These are phyloP conservation scores for Mystacides longicornis DNA, from an alignment of 2,888 invertebrate genomes.

Conservation along the genomic window DNA sequence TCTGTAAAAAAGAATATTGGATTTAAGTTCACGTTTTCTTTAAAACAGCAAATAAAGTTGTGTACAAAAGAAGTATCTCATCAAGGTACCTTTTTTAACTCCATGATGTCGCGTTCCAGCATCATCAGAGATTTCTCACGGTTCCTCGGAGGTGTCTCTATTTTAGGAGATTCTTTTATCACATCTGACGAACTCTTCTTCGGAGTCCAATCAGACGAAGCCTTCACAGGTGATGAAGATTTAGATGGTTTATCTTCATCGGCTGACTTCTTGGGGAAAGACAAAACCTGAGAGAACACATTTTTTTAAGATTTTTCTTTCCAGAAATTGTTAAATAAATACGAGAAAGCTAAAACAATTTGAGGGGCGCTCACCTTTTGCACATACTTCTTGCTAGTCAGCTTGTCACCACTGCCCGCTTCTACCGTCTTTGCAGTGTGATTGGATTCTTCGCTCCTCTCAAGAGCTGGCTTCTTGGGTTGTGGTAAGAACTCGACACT, in stretches of 20 bases:
- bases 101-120: conserved; percentile 52
- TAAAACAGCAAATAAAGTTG: too few species aligned
- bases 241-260: background rate
- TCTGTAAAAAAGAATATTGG: too few species aligned
- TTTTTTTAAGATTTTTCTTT: background rate
- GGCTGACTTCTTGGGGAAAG: background rate
- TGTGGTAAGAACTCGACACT: too few species aligned
- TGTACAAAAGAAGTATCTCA: too few species aligned
- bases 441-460: too few species aligned
- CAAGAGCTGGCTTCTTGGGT: too few species aligned
- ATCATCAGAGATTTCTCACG: conserved; percentile 45
- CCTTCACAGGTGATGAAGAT: background rate
- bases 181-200: background rate
- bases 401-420: too few species aligned
- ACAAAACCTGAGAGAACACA: background rate
- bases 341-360: too few species aligned
- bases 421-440: background rate
- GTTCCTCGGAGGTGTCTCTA: conserved; percentile 32
- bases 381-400: too few species aligned
- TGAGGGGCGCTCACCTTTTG: too few species aligned
- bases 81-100: conserved; percentile 45
- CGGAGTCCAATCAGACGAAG: background rate
- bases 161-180: background rate
- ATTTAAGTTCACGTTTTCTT: too few species aligned
- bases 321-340: too few species aligned